Evolutionary conservation across 2,888 invertebrate species (phyloP).

Genomic region (Drosophila mulleri): DNA sequence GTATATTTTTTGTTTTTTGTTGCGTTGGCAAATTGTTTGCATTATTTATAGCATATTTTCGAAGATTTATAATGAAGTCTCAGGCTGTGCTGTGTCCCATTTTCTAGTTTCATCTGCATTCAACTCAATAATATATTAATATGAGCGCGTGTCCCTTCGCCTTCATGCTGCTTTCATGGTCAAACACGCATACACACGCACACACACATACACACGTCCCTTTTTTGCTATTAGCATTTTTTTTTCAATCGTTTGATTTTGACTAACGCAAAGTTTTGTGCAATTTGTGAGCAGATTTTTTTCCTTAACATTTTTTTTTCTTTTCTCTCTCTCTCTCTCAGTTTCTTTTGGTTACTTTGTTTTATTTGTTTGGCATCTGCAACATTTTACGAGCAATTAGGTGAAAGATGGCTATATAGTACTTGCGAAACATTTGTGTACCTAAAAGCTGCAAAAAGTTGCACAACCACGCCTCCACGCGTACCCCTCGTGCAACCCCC

Average conservation of each 20-base stretch:
- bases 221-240: conserved; percentile 12
- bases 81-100: conserved; percentile 46
- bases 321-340: not conserved
- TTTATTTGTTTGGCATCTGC: conserved; percentile 46
- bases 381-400: conserved; percentile 78
- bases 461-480: conserved; percentile 13
- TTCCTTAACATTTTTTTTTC: not conserved
- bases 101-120: conserved; percentile 63
- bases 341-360: conserved; percentile 9
- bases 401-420: conserved; percentile 70
- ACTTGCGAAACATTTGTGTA: conserved; percentile 60
- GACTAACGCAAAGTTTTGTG: conserved; percentile 43
- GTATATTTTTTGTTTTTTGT: conserved; percentile 18
- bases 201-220: not conserved
- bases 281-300: conserved; percentile 7
- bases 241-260: conserved; percentile 7
- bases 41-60: conserved; percentile 80
- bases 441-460: conserved; percentile 48
- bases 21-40: conserved; percentile 74
- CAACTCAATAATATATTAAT: conserved; percentile 74
- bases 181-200: conserved; percentile 6
- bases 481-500: too few species aligned
- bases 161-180: conserved; percentile 34
- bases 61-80: conserved; percentile 79
- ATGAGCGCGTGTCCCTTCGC: conserved; percentile 47